Evolutionary conservation across 2,113 vertebrate species (phyloP), one percentile per base, ranked within the genome.

Genomic region (Ictalurus furcatus): DNA sequence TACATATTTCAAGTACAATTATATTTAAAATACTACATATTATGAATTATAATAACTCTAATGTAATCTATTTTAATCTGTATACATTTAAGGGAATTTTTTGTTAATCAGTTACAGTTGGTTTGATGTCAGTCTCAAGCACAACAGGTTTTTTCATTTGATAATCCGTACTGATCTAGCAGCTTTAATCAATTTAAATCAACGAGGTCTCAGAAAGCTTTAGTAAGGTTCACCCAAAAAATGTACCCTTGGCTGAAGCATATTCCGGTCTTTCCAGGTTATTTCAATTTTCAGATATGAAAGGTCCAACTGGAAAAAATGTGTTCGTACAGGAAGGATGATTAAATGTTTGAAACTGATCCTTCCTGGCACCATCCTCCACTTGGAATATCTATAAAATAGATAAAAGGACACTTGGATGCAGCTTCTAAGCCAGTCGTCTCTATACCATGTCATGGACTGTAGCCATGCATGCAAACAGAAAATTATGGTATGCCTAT

Each of bases 331-430:
- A 90, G 86, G 59, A 78, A 71, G 13, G 56, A 80, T 71, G 37
- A 81, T 61, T 74, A 87, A 81, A 73, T 23, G 69, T 86, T 88
- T 90, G 88, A 90, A 92, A 90, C 48, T 56, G 85, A 92, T 90
- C 69, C 81, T 56, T 82, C 65, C 65, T 88, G 90, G 84, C 88
- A 88, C 86, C 48, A 25, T 34, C 8, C 63, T 82, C 84, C 79
- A 71, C 67, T 85, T 78, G 88, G 52, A 44, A 52, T 37, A n/a
- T 59, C 76, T 85, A 82, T 81, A 86, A 69, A 81, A 87, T 78
- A 83, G 89, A 86, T 59, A 78, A 88, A 73, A 84, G 74, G 52
- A 89, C 84, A 81, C 37, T 78, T 25, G 76, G 30, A 85, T 34
- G 23, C 76, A 78, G 78, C 71, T 74, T 58, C 2, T 48, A 44